A percentile compares a stretch with the other conserved stretches of the same genome.
These are phyloP conservation scores for Antedon mediterranea DNA, from an alignment of 53 echinoderm and acorn worm species.

Conservation along the genomic window DNA sequence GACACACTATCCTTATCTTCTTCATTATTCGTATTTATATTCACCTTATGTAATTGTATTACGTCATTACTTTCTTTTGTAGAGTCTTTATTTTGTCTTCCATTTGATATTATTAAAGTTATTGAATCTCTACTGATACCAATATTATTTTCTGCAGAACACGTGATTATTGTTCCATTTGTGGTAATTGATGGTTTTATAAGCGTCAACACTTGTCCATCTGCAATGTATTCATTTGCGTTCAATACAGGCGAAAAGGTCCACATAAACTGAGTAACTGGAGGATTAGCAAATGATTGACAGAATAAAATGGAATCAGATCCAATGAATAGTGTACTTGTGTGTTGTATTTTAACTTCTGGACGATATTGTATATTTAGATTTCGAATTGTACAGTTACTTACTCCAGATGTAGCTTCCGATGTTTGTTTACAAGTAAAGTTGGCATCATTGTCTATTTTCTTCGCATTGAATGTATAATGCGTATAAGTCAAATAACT, in stretches of 20 bases:
- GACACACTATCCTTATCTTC: neutral
- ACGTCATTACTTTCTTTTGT: neutral
- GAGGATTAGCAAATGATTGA: constrained; percentile 1
- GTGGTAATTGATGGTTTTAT: neutral
- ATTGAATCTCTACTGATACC: neutral
- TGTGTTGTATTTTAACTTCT: neutral
- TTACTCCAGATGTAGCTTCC: neutral
- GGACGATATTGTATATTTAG: neutral
- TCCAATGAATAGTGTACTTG: neutral
- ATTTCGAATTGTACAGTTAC: neutral
- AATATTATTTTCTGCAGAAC: neutral
- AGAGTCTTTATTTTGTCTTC: neutral
- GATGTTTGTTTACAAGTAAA: neutral
- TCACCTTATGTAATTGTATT: neutral
- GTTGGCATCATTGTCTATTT: neutral
- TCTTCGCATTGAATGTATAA: neutral
- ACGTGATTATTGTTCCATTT: neutral
- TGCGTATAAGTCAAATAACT: too few relatives aligned
- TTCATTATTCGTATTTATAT: neutral
- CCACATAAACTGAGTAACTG: neutral
- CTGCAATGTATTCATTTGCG: neutral
- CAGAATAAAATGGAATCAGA: neutral
- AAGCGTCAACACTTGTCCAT: neutral
- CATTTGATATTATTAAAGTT: neutral
- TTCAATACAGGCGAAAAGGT: neutral